Conservation (phyloP, 2,888 invertebrate species). For the Theretra japonica region DNA sequence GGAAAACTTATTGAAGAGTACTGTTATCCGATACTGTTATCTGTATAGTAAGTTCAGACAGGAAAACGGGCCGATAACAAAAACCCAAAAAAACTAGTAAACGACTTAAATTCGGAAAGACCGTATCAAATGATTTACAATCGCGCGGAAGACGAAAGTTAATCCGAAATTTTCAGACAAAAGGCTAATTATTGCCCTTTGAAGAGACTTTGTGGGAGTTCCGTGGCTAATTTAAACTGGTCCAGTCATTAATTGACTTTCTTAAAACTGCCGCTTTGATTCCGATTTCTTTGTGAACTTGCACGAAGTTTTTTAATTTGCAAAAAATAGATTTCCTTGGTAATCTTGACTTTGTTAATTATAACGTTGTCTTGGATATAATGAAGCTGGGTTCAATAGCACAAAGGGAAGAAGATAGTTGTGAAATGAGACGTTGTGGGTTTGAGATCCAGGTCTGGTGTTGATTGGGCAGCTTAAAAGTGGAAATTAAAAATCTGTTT, state of each 20-base stretch:
- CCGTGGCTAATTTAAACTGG: constrained; percentile 61
- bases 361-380: background rate
- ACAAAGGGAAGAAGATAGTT: too few relatives aligned
- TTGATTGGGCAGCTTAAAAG: too few relatives aligned
- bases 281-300: constrained; percentile 37
- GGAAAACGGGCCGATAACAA: too few relatives aligned
- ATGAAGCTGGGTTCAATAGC: too few relatives aligned
- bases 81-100: constrained; percentile 12
- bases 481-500: too few relatives aligned
- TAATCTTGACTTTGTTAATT: background rate
- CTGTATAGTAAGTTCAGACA: too few relatives aligned
- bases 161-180: constrained; percentile 61
- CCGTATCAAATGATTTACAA: constrained; percentile 30
- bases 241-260: constrained; percentile 56
- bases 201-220: constrained; percentile 56
- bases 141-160: constrained; percentile 45
- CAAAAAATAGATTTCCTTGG: background rate
- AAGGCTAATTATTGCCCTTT: constrained; percentile 72
- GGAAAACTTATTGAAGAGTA: too few relatives aligned
- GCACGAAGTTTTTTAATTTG: constrained; percentile 36
- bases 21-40: too few relatives aligned
- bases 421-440: too few relatives aligned
- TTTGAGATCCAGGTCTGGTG: too few relatives aligned
- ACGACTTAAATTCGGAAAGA: background rate
- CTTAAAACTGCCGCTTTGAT: constrained; percentile 34